phyloP scores from a whole-genome alignment of 2,797 vertebrate species.

The Gobionotothen gibberifrons region DNA sequence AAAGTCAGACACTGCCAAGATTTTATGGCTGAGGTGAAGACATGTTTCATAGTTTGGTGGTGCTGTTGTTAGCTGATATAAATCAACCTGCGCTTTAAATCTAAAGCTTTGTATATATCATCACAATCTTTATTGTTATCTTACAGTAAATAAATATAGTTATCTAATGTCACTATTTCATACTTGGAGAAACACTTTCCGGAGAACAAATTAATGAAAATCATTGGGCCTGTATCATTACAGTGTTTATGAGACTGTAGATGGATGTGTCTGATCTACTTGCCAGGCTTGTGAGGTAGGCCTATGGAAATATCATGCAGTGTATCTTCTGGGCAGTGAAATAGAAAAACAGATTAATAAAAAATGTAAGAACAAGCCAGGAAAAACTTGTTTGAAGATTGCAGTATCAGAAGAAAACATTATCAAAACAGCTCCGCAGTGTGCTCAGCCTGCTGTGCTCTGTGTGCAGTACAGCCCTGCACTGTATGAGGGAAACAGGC shows the following conservation, averaged over 20 bases:
- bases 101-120: background rate
- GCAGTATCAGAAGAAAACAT: background rate
- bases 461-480: background rate
- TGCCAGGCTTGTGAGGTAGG: background rate
- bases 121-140: background rate
- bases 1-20: constrained; percentile 57
- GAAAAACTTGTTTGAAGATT: constrained; percentile 11
- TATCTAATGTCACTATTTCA: constrained; percentile 1
- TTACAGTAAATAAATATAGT: background rate
- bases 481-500: background rate
- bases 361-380: background rate
- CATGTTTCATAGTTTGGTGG: constrained; percentile 8
- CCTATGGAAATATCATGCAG: background rate
- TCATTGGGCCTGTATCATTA: background rate
- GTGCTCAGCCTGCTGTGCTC: constrained; percentile 9
- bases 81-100: constrained; percentile 49
- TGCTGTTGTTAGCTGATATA: constrained; percentile 32
- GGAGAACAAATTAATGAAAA: background rate
- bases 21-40: constrained; percentile 43
- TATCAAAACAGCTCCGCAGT: background rate
- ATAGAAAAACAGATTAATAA: constrained; percentile 1
- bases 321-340: constrained; percentile 6
- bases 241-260: background rate
- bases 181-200: background rate
- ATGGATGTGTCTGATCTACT: background rate